Percentiles rank a stretch among this genome's conserved stretches.
Conservation (phyloP, 1,140 invertebrate genomes). For the Drosophila jambulina region DNA sequence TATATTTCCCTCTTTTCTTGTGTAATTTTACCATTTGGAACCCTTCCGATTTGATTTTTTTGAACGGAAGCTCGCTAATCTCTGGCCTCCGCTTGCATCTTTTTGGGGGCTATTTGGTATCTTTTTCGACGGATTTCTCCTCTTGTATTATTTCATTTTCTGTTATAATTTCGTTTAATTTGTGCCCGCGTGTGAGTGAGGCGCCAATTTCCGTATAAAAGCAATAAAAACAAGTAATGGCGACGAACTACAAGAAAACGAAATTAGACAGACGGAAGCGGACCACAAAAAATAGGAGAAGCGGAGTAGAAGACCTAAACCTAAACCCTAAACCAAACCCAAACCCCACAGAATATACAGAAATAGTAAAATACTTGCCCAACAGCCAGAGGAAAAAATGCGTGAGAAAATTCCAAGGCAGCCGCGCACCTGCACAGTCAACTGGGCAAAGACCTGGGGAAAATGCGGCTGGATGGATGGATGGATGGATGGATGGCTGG, state of each 20-base stretch:
- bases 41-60: slow-evolving; percentile 15
- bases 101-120: slow-evolving; percentile 7
- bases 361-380: slow-evolving; percentile 37
- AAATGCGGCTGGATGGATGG: slow-evolving; percentile 8
- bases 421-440: slow-evolving; percentile 51
- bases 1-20: neutral
- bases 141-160: slow-evolving; percentile 50
- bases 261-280: slow-evolving; percentile 78
- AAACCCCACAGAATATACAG: slow-evolving; percentile 31
- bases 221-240: slow-evolving; percentile 83
- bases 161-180: slow-evolving; percentile 74
- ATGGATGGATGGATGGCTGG: neutral
- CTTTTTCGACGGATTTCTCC: slow-evolving; percentile 53
- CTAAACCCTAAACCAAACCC: slow-evolving; percentile 3
- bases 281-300: slow-evolving; percentile 18
- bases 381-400: slow-evolving; percentile 47
- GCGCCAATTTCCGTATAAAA: slow-evolving; percentile 83
- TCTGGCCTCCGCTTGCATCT: slow-evolving; percentile 63
- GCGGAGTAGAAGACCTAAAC: neutral
- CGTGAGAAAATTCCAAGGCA: slow-evolving; percentile 72
- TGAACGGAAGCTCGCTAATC: slow-evolving; percentile 76
- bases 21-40: slow-evolving; percentile 57
- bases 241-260: slow-evolving; percentile 77
- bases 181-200: slow-evolving; percentile 24
- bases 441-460: slow-evolving; percentile 16